Evolutionary conservation across 2,113 vertebrate genomes (phyloP), one percentile per base, ranked within the genome.

Genomic region (Smithornis capensis): DNA sequence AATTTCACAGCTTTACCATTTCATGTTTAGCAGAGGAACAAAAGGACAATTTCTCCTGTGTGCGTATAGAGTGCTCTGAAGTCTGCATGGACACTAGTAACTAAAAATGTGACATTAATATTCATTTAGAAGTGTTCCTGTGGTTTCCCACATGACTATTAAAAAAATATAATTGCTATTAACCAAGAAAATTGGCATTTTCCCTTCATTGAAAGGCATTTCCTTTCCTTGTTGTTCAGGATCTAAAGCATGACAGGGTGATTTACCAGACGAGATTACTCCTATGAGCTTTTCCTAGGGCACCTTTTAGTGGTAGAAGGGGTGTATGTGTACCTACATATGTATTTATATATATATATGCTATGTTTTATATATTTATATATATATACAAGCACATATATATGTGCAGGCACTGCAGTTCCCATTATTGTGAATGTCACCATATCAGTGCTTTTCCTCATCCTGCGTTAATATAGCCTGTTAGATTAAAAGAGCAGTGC

Each of bases 371-470:
- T 2, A 3, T 25, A 24, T 7, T 33, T 4, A 14, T 15, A 21
- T 24, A 14, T 15, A 2, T 82, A 0, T 55, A 13, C 38, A n/a
- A n/a, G n/a, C n/a, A n/a, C n/a, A n/a, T n/a, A n/a, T n/a, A 1
- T 80, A 0, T 60, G 22, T 60, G 25, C 4, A 1, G 17, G 53
- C 4, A 6, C 50, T 77, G 1, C 21, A 56, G n/a, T n/a, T 82
- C n/a, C 71, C 37, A n/a, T n/a, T 37, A 37, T 64, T 31, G 29
- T 56, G n/a, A 68, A 12, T 67, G 70, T 78, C 8, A 2, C 38
- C 40, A 7, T 33, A 56, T 38, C 10, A 1, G 37, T 74, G 49
- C 53, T 49, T 87, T 83, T 90, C 22, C 52, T 75, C 56, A 14
- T 90, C 31, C 37, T 4, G 0, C 62, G 59, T 67, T 91, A 45